phyloP scores from a whole-genome alignment of 2,113 vertebrate genomes.

The Malurus elegans region DNA sequence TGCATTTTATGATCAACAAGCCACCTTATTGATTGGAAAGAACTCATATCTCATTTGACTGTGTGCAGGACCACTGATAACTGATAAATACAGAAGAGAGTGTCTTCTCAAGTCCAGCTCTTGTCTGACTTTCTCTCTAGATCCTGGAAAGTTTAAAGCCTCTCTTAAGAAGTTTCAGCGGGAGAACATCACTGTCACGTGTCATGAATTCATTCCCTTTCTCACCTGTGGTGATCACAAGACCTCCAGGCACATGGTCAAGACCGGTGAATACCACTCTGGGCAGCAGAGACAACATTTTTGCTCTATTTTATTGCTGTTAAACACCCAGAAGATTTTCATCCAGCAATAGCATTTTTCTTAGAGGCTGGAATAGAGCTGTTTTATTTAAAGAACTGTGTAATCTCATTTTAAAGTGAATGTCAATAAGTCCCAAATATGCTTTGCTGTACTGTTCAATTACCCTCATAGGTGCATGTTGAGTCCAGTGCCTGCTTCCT shows the following conservation, averaged over 20 bases:
- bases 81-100: neutral
- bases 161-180: neutral
- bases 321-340: neutral
- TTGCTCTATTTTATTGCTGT: neutral
- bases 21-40: neutral
- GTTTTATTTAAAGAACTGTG: neutral
- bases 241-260: neutral
- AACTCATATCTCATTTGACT: accelerated
- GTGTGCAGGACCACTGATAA: neutral
- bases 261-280: neutral
- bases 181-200: neutral
- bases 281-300: neutral
- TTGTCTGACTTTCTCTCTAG: neutral
- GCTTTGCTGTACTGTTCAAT: neutral
- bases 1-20: neutral
- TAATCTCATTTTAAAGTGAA: neutral
- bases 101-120: neutral
- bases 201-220: neutral
- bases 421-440: neutral
- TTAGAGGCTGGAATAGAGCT: neutral
- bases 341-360: neutral
- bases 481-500: neutral
- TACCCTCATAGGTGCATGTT: neutral
- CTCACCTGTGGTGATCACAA: neutral
- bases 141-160: neutral